phyloP scores from a whole-genome alignment of 1,140 invertebrate genomes.

The Homalodisca vitripennis region DNA sequence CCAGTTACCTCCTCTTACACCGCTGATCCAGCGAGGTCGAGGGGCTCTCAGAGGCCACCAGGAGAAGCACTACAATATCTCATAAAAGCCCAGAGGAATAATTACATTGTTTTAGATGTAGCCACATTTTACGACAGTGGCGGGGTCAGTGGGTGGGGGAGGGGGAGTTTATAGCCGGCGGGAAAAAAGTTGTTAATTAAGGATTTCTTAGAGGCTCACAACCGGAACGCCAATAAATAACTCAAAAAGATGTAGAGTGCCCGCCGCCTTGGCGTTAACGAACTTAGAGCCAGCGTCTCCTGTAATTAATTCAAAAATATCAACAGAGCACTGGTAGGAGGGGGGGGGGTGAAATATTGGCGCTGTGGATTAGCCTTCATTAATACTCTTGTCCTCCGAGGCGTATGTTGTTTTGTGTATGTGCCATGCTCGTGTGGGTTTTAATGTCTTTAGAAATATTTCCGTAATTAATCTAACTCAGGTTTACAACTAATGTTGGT shows the following conservation, averaged over 20 bases:
- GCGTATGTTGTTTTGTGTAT: no score
- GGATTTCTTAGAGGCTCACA: background rate
- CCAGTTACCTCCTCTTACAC: no score
- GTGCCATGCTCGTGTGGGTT: no score
- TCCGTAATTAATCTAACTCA: no score
- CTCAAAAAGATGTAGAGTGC: constrained; percentile 16
- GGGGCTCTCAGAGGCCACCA: no score
- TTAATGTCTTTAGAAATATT: no score
- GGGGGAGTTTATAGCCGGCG: background rate
- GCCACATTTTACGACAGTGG: constrained; percentile 16
- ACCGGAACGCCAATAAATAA: constrained; percentile 21
- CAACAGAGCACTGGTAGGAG: background rate
- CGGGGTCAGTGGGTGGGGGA: background rate
- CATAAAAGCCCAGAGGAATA: constrained; percentile 12
- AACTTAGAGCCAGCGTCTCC: constrained; percentile 8
- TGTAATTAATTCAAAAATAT: constrained; percentile 26
- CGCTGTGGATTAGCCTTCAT: constrained; percentile 8
- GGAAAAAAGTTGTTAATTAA: constrained; percentile 26
- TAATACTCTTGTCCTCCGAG: no score
- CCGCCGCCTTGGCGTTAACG: constrained; percentile 4
- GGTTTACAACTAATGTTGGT: no score
- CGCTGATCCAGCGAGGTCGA: no score
- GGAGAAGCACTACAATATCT: background rate
- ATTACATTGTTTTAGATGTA: constrained; percentile 25
- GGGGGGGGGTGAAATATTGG: constrained; percentile 6